Conservation (phyloP, 2,797 vertebrate species). For the Amblyraja radiata region DNA sequence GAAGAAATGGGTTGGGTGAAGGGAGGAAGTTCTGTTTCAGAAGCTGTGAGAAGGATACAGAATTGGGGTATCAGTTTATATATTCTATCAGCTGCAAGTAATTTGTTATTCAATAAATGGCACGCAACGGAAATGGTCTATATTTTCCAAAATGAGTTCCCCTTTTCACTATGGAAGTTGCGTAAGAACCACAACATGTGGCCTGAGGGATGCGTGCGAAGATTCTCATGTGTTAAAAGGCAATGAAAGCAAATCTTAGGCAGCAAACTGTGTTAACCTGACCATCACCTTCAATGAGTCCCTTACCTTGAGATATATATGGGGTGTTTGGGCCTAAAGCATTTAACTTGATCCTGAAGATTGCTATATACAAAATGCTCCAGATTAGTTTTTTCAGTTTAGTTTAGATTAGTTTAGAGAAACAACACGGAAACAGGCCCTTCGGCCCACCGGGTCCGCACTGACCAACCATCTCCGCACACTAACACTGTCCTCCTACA, state of each 20-base stretch:
- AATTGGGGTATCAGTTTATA: not conserved
- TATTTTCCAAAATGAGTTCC: constrained; percentile 34
- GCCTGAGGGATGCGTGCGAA: not conserved
- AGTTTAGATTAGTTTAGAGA: too few relatives aligned
- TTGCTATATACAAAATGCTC: not conserved
- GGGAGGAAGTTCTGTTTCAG: constrained; percentile 32
- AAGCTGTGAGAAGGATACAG: not conserved
- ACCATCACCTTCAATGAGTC: not conserved
- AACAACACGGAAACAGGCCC: too few relatives aligned
- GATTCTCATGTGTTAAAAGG: not conserved
- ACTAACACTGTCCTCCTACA: too few relatives aligned
- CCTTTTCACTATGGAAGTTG: constrained; percentile 28
- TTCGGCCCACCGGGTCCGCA: too few relatives aligned
- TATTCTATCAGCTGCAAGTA: constrained; percentile 25
- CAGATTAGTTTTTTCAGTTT: too few relatives aligned
- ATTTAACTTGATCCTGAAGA: not conserved
- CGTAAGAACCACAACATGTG: constrained; percentile 3
- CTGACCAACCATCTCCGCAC: too few relatives aligned
- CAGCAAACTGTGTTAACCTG: not conserved
- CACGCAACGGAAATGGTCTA: constrained; percentile 31
- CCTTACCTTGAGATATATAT: not conserved
- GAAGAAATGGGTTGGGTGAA: not conserved
- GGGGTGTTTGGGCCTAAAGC: not conserved
- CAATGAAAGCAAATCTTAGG: not conserved
- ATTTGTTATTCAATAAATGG: constrained; percentile 31